Evolutionary conservation across 2,113 vertebrate genomes (phyloP), one percentile per base, ranked within the genome.

Genomic region (Eretmochelys imbricata): DNA sequence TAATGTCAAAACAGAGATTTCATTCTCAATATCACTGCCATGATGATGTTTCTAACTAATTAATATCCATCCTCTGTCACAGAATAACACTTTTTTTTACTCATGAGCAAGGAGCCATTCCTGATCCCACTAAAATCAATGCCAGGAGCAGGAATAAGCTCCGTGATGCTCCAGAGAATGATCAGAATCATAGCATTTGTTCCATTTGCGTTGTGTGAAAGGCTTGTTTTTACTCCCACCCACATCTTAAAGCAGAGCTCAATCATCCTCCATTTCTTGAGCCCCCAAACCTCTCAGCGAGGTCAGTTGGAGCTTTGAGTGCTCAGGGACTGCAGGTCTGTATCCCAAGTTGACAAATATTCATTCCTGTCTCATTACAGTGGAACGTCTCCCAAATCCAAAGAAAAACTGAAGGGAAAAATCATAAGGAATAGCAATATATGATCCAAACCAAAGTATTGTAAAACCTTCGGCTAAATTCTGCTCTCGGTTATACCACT

Each of bases 81-180:
- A 50, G 54, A 12, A 10, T 65, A 49, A 31, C 0, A 0, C 2
- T 9, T 10, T 48, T 7, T 10, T 3, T 20, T 84, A 1, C 31
- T 78, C 2, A 1, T 29, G 0, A 82, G 50, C 24, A 82, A 55
- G 72, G 80, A 48, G 8, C 48, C n/a, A 29, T 13, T 82, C 48
- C 65, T 38, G n/a, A 35, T 72, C n/a, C 1, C 2, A 4, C 11
- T 20, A 22, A 24, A 16, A 31, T 35, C 9, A 38, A 48, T 1
- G 1, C 19, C 48, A 48, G 20, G 35, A 7, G 20, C 80, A 75
- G 88, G 51, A 48, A 49, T 8, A 93, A 31, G 24, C 38, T 48
- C 10, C 50, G 78, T 1, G 0, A 42, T 6, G 24, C 57, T 13
- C 14, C 7, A 48, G 24, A 27, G 12, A 78, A 78, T 78, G 14